Percentiles rank a stretch among this genome's conserved stretches.
phyloP scores from a whole-genome alignment of 2,797 vertebrate genomes.

The Spatula versicolor region DNA sequence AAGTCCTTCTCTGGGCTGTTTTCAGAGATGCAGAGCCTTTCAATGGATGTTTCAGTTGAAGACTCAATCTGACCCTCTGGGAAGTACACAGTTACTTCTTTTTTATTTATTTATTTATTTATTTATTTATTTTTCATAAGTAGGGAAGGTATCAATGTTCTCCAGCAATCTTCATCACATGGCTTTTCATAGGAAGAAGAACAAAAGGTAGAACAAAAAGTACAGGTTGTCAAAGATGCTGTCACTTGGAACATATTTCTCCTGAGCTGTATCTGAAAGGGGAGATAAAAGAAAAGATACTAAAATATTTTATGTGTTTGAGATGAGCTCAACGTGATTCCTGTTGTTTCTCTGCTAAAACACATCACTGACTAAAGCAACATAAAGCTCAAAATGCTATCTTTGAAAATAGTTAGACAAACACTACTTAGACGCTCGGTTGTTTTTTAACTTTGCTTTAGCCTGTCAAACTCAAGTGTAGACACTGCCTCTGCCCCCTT shows the following conservation, averaged over 20 bases:
- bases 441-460: conserved; percentile 63
- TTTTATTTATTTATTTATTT: background rate
- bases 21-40: background rate
- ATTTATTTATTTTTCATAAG: background rate
- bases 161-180: conserved; percentile 51
- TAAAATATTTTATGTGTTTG: conserved; percentile 73
- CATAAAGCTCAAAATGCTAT: conserved; percentile 64
- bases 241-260: conserved; percentile 67
- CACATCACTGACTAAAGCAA: conserved; percentile 73
- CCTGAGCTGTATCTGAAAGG: conserved; percentile 60
- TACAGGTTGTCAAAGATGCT: conserved; percentile 72
- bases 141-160: conserved; percentile 36
- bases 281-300: conserved; percentile 71
- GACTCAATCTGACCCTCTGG: conserved; percentile 22
- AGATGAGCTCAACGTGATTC: conserved; percentile 60
- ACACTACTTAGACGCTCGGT: conserved; percentile 35
- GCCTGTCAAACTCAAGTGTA: conserved; percentile 64
- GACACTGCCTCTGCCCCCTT: background rate
- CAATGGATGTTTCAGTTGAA: conserved; percentile 38
- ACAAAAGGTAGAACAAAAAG: conserved; percentile 71
- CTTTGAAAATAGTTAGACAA: conserved; percentile 74
- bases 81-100: background rate
- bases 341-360: conserved; percentile 74
- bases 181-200: conserved; percentile 57
- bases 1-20: conserved; percentile 4